Percentiles rank a stretch among this genome's conserved stretches.
Conservation (phyloP, 2,113 vertebrate genomes). For the Percina caprodes region DNA sequence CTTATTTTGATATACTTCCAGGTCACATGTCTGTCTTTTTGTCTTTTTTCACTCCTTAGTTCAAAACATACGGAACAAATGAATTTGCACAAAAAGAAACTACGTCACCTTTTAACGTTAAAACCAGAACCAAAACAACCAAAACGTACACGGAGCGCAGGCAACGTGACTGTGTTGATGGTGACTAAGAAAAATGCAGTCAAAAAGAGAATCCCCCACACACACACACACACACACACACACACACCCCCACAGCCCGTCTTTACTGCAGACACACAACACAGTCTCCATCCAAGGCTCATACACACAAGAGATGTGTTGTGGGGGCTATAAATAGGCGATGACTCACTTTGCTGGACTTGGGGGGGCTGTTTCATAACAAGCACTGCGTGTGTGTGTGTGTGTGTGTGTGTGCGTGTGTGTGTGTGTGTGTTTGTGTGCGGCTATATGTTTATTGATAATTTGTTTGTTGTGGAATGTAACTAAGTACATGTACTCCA, state of each 20-base stretch:
- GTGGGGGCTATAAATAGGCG: slow-evolving; percentile 72
- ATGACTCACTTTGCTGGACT: slow-evolving; percentile 76
- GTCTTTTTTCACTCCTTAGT: too few species aligned
- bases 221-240: too few species aligned
- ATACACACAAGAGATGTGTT: slow-evolving; percentile 64
- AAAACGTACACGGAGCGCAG: too few species aligned
- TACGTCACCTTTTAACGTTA: too few species aligned
- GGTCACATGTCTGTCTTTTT: too few species aligned
- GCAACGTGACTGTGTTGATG: too few species aligned
- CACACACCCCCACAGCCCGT: slow-evolving; percentile 57
- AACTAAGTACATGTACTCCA: too few species aligned
- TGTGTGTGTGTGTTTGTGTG: slow-evolving; percentile 27
- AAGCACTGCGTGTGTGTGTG: slow-evolving; percentile 19
- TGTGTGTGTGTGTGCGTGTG: slow-evolving; percentile 3
- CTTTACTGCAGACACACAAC: slow-evolving; percentile 50
- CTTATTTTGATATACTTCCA: too few species aligned
- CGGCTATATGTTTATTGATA: slow-evolving; percentile 44
- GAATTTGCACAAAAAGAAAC: too few species aligned
- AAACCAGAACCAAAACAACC: too few species aligned
- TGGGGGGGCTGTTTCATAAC: slow-evolving; percentile 76
- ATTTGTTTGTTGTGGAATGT: neutral
- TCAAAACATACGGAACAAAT: too few species aligned
- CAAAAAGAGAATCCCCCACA: slow-evolving; percentile 22
- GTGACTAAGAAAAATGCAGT: slow-evolving; percentile 62
- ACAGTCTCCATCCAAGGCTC: slow-evolving; percentile 22